Conservation (phyloP, 1,140 invertebrate species). For the Drosophila ironensis region DNA sequence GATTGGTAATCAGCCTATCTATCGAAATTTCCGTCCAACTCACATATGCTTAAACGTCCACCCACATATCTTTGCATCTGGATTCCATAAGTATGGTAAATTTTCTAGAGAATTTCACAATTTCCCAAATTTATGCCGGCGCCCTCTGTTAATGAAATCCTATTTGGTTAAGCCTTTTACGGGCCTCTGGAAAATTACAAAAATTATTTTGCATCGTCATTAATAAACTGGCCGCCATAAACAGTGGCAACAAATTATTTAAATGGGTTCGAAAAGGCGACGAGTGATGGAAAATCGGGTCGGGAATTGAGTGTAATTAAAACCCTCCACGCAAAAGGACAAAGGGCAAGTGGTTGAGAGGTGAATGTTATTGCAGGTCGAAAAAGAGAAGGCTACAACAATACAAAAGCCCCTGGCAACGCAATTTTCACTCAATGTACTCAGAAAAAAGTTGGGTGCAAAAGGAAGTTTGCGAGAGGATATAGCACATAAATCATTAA, state of each 20-base stretch:
- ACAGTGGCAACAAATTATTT: constrained; percentile 41
- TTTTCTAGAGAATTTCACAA: background rate
- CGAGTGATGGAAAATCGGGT: constrained; percentile 30
- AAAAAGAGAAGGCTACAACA: constrained; percentile 33
- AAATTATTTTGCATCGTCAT: constrained; percentile 31
- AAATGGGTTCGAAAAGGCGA: constrained; percentile 8
- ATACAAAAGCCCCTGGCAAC: constrained; percentile 14
- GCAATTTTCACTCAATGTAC: background rate
- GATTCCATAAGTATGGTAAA: background rate
- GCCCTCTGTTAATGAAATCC: constrained; percentile 15
- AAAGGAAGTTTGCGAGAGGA: no score
- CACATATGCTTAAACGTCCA: background rate
- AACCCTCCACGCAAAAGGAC: constrained; percentile 16
- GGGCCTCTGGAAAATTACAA: constrained; percentile 9
- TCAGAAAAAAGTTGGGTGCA: background rate
- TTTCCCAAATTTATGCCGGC: background rate
- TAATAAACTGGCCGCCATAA: constrained; percentile 49
- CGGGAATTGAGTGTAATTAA: constrained; percentile 44
- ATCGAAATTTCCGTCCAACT: no score
- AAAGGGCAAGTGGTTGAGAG: constrained; percentile 22
- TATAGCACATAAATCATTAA: no score
- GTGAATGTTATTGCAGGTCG: constrained; percentile 36
- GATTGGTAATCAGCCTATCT: no score
- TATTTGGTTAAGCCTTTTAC: constrained; percentile 9
- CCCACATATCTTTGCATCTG: background rate